Evolutionary conservation across 1,140 invertebrate species (phyloP).

Genomic region (Zelostemma sp.): DNA sequence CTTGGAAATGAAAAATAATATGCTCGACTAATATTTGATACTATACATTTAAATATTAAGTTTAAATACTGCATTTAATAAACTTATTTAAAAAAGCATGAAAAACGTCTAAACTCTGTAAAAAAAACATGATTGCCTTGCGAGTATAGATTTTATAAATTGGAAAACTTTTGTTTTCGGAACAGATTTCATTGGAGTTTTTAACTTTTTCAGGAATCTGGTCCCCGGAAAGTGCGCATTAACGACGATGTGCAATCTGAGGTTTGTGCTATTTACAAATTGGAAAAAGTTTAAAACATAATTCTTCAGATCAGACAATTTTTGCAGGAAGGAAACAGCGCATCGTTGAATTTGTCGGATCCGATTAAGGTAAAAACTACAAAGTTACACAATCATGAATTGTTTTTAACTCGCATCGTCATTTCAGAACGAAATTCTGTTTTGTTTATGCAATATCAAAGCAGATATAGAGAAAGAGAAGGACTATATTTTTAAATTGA

Average conservation of each 20-base stretch:
- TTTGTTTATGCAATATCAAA: slow-evolving; percentile 43
- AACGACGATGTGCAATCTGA: slow-evolving; percentile 12
- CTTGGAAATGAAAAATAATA: no score
- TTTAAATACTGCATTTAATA: slow-evolving; percentile 1
- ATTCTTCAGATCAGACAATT: not conserved
- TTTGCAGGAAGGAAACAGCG: slow-evolving; percentile 7
- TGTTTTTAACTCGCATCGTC: slow-evolving; percentile 4
- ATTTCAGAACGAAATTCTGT: slow-evolving; percentile 50
- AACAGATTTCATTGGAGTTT: slow-evolving; percentile 4
- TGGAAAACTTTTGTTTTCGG: slow-evolving; percentile 6
- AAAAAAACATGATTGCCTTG: no score
- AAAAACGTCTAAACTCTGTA: no score
- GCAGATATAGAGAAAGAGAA: slow-evolving; percentile 48
- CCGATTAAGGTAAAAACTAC: slow-evolving; percentile 4
- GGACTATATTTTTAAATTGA: slow-evolving; percentile 43
- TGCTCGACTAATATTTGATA: no score
- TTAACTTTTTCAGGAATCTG: slow-evolving; percentile 21
- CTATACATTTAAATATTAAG: no score
- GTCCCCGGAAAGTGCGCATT: slow-evolving; percentile 26
- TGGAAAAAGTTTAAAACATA: not conserved
- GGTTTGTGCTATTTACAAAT: slow-evolving; percentile 20
- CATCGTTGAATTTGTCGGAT: not conserved
- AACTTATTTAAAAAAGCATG: not conserved
- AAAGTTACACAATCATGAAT: slow-evolving; percentile 6
- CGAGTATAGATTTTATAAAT: no score